These are phyloP conservation scores for Diplodus sargus DNA, from an alignment of 2,797 vertebrate genomes.

Conservation along the genomic window DNA sequence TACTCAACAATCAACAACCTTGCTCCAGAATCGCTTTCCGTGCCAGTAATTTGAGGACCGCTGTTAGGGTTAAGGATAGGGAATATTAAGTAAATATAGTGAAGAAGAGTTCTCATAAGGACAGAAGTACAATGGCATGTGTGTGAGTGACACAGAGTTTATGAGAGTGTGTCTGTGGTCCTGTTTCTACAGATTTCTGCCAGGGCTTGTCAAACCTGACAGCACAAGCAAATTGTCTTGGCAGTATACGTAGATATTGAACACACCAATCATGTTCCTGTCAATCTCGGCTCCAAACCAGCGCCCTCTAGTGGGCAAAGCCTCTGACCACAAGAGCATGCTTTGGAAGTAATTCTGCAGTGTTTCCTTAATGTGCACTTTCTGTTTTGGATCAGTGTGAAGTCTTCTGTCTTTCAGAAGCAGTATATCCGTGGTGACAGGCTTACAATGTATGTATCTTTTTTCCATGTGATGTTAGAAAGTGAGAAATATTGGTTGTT, in stretches of 20 bases:
- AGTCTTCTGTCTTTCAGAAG: not conserved
- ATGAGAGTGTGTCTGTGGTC: slow-evolving; percentile 20
- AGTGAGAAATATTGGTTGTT: not conserved
- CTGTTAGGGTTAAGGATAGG: not conserved
- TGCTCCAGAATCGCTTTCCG: no score
- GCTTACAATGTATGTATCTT: not conserved
- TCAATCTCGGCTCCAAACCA: slow-evolving; percentile 26
- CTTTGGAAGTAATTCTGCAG: not conserved
- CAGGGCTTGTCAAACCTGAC: slow-evolving; percentile 30
- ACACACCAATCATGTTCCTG: slow-evolving; percentile 23
- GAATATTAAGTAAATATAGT: not conserved
- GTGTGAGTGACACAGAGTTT: slow-evolving; percentile 25
- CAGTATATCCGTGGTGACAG: not conserved
- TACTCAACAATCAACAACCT: no score
- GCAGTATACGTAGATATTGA: slow-evolving; percentile 18
- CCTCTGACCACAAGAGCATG: not conserved
- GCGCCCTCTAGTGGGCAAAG: slow-evolving; percentile 18
- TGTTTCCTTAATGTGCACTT: not conserved
- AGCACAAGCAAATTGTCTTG: slow-evolving; percentile 35
- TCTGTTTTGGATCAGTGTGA: not conserved
- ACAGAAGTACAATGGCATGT: slow-evolving; percentile 1
- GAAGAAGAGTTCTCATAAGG: slow-evolving; percentile 19
- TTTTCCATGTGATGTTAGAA: no score
- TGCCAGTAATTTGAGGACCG: not conserved
- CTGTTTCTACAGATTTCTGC: slow-evolving; percentile 14